A percentile compares a stretch with the other conserved stretches of the same genome.
phyloP scores from a whole-genome alignment of 2,113 vertebrate genomes.

The Nesoenas mayeri region DNA sequence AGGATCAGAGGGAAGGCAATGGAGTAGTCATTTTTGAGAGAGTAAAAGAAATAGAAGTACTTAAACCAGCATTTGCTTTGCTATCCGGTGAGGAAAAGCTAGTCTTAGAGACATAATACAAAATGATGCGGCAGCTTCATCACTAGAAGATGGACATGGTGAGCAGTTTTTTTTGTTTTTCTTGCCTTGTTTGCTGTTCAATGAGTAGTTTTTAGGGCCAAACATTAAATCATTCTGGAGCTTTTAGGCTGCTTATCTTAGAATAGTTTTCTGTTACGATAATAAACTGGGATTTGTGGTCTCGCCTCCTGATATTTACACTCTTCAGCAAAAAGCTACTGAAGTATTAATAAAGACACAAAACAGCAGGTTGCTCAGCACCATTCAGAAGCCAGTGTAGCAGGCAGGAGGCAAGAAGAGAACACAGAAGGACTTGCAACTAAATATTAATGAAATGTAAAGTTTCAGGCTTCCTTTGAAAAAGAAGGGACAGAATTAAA shows the following conservation, averaged over 20 bases:
- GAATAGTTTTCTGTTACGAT: not conserved
- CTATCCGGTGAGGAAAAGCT: not conserved
- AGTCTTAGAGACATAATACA: not conserved
- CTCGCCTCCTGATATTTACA: not conserved
- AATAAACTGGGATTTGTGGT: not conserved
- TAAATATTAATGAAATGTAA: not conserved
- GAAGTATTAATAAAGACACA: not conserved
- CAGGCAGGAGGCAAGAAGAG: not conserved
- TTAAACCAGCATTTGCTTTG: not conserved
- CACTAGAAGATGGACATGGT: accelerated
- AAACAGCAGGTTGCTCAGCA: not conserved
- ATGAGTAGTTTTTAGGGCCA: not conserved
- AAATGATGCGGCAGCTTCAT: not conserved
- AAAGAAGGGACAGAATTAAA: not conserved
- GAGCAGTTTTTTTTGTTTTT: not conserved
- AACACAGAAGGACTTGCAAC: not conserved
- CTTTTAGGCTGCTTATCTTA: not conserved
- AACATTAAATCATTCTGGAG: not conserved
- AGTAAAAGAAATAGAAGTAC: not conserved
- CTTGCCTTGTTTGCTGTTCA: not conserved
- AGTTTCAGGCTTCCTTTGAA: not conserved
- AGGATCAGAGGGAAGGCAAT: not conserved
- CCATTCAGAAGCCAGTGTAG: not conserved
- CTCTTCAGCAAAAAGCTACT: not conserved
- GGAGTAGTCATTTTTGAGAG: not conserved